A percentile compares a stretch with the other conserved stretches of the same genome.
phyloP scores from a whole-genome alignment of 2,888 invertebrate species.

The Heliconius ethilla region DNA sequence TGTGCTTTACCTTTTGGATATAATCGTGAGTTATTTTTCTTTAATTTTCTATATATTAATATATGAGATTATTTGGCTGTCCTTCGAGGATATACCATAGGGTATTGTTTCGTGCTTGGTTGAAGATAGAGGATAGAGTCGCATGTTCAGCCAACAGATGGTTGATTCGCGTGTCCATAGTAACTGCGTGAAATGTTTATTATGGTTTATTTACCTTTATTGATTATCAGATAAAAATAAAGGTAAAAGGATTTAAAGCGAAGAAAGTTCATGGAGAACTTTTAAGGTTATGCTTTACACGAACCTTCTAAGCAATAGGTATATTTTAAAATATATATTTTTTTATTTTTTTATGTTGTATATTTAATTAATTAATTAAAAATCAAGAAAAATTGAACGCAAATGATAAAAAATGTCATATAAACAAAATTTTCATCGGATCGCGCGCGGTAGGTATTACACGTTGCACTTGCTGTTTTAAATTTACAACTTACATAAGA shows the following conservation, averaged over 20 bases:
- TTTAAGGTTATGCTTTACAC: not conserved
- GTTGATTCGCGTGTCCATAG: conserved; percentile 45
- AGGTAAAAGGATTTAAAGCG: conserved; percentile 19
- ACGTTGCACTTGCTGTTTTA: conserved; percentile 10
- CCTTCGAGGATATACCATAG: not conserved
- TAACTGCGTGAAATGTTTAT: conserved; percentile 46
- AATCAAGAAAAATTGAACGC: not conserved
- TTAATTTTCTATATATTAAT: not conserved
- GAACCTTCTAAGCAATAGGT: not conserved
- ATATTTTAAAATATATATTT: not conserved
- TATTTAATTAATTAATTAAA: not conserved
- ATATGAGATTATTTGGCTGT: not conserved
- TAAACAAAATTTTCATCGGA: not conserved
- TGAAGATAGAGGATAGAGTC: conserved; percentile 21
- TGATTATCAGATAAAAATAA: conserved; percentile 43
- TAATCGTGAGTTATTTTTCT: conserved; percentile 62
- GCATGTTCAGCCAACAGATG: conserved; percentile 37
- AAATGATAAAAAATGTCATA: not conserved
- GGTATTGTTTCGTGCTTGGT: not conserved
- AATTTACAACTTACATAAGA: not conserved
- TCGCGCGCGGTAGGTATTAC: not conserved
- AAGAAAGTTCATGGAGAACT: not conserved
- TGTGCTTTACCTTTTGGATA: conserved; percentile 52
- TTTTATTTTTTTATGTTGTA: not conserved
- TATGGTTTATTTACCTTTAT: conserved; percentile 49